Conservation (phyloP, 2,888 invertebrate species). For the Acanthosoma haemorrhoidale region DNA sequence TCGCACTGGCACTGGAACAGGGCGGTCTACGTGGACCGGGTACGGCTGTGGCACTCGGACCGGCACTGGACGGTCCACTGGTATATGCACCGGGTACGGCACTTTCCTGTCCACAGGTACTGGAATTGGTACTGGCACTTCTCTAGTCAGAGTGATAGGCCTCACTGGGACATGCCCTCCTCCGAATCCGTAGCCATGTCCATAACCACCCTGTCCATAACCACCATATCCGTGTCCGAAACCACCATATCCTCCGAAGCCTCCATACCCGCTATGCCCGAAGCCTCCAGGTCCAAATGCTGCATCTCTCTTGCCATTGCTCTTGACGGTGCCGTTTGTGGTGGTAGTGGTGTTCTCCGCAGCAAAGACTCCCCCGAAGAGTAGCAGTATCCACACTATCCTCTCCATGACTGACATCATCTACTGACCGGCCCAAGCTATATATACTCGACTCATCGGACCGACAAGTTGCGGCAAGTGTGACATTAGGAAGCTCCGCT, state of each 20-base stretch:
- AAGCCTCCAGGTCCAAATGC: constrained; percentile 25
- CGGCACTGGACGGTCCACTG: constrained; percentile 40
- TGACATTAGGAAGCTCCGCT: neutral
- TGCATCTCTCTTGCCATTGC: constrained; percentile 29
- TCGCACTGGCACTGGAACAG: constrained; percentile 37
- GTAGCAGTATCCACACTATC: neutral
- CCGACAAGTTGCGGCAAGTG: constrained; percentile 22
- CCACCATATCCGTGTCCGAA: constrained; percentile 20
- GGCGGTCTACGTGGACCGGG: constrained; percentile 37
- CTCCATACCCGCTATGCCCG: constrained; percentile 15
- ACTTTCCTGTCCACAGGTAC: constrained; percentile 41
- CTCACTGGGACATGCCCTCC: constrained; percentile 6
- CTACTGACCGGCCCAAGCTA: neutral
- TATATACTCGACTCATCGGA: constrained; percentile 21
- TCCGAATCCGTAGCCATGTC: neutral
- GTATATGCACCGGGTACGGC: constrained; percentile 40
- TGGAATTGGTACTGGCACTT: constrained; percentile 41
- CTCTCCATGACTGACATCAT: constrained; percentile 24
- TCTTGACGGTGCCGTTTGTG: neutral
- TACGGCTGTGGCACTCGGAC: constrained; percentile 40
- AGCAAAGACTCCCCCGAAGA: neutral
- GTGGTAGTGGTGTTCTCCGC: neutral
- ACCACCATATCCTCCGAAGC: constrained; percentile 21
- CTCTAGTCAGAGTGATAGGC: constrained; percentile 35
- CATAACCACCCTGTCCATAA: neutral